Conservation (phyloP, 2,797 vertebrate species). For the Lagorchestes hirsutus region DNA sequence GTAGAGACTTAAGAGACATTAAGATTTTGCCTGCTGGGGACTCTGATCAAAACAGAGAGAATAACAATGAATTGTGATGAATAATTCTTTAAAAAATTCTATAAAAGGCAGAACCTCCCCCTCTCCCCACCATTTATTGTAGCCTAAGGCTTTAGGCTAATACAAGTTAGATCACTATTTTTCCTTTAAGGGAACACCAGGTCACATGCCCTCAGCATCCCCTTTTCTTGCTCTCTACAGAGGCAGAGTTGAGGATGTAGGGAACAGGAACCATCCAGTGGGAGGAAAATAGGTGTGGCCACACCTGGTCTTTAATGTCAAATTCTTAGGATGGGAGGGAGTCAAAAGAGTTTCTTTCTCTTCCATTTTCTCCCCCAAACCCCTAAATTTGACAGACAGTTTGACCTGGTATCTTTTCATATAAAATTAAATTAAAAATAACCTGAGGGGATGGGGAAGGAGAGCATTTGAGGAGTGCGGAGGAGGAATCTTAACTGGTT, state of each 20-base stretch:
- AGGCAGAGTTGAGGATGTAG: not conserved
- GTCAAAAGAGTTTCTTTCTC: not conserved
- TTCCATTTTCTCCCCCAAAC: not conserved
- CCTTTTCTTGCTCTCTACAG: not conserved
- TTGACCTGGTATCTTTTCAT: not conserved
- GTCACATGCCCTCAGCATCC: not conserved
- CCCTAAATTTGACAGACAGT: not conserved
- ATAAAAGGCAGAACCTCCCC: not conserved
- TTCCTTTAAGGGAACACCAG: not conserved
- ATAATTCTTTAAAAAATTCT: not conserved
- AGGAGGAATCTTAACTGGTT: not conserved
- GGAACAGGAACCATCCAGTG: not conserved
- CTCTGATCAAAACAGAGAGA: not conserved
- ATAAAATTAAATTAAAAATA: not conserved
- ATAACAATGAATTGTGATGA: not conserved
- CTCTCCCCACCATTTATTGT: not conserved
- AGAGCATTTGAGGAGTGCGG: not conserved
- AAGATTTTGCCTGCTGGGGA: not conserved
- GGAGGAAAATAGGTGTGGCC: not conserved
- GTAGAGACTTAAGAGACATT: not conserved
- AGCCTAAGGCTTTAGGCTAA: not conserved
- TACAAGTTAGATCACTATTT: not conserved
- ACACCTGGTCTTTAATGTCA: not conserved
- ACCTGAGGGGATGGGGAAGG: not conserved
- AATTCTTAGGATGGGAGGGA: not conserved